A percentile compares a stretch with the other conserved stretches of the same genome.
phyloP scores from a whole-genome alignment of 2,888 invertebrate genomes.

The Augochlorella aurata region DNA sequence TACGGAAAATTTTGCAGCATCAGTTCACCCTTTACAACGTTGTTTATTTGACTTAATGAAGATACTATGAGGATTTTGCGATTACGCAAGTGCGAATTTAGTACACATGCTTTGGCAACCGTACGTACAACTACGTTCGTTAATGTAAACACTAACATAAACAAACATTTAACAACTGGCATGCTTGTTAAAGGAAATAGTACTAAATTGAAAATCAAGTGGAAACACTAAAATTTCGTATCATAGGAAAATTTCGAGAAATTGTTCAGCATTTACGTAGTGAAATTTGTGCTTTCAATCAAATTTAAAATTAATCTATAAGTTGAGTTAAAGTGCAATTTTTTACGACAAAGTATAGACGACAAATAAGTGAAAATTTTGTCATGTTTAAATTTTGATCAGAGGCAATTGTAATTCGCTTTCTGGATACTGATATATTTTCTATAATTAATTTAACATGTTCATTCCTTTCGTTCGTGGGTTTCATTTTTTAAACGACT shows the following conservation, averaged over 20 bases:
- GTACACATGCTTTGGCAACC: conserved; percentile 43
- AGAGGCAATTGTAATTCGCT: not conserved
- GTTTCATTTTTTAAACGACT: not conserved
- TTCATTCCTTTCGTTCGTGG: not conserved
- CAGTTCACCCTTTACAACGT: not conserved
- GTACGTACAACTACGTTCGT: conserved; percentile 13
- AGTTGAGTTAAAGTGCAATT: not conserved
- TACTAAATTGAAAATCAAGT: not conserved
- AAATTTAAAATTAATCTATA: not conserved
- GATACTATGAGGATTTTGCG: conserved; percentile 66
- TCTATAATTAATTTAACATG: not conserved
- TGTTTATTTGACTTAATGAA: conserved; percentile 15
- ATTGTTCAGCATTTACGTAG: not conserved
- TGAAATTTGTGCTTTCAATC: not conserved
- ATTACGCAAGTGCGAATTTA: conserved; percentile 56
- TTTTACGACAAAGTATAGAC: not conserved
- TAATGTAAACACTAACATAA: not conserved
- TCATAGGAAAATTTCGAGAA: not conserved
- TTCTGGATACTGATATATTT: not conserved
- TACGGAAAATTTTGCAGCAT: not conserved
- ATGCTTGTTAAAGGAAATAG: not conserved
- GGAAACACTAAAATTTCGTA: not conserved
- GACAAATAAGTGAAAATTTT: not conserved
- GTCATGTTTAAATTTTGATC: not conserved
- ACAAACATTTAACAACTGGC: not conserved